A percentile compares a stretch with the other conserved stretches of the same genome.
phyloP scores from a whole-genome alignment of 2,797 vertebrate species.

The Sebastes elongatus region DNA sequence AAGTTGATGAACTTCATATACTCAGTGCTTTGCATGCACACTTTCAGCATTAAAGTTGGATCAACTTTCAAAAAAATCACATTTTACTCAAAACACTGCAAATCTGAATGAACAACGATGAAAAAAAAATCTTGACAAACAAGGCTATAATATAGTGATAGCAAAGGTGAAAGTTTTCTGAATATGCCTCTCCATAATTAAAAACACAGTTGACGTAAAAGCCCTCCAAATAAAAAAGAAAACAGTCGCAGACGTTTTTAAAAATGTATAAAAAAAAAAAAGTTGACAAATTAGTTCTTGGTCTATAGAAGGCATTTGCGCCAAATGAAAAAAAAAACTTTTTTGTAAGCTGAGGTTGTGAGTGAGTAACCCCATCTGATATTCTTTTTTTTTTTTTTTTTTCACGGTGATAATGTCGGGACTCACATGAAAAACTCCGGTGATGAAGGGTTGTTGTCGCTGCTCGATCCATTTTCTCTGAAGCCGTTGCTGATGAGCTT shows the following conservation, averaged over 20 bases:
- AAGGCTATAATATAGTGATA: constrained; percentile 68
- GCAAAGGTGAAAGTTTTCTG: constrained; percentile 83
- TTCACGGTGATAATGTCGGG: constrained; percentile 74
- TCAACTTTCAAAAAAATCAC: constrained; percentile 86
- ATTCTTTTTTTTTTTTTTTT: constrained; percentile 49
- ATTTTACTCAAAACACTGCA: constrained; percentile 82
- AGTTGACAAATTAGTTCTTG: constrained; percentile 81
- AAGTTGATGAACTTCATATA: constrained; percentile 84
- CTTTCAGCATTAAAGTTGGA: constrained; percentile 85
- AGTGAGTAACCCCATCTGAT: constrained; percentile 73
- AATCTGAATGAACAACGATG: constrained; percentile 83
- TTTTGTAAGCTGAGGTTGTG: constrained; percentile 53
- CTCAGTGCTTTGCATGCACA: constrained; percentile 84
- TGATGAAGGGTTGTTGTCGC: constrained; percentile 98
- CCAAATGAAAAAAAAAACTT: constrained; percentile 78
- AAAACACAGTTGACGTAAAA: constrained; percentile 64
- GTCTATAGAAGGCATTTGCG: constrained; percentile 75
- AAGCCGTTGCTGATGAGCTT: constrained; percentile 97
- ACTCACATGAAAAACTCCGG: constrained; percentile 99
- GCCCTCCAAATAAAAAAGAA: constrained; percentile 44
- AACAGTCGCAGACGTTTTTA: constrained; percentile 63
- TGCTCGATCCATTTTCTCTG: constrained; percentile 97
- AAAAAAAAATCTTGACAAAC: constrained; percentile 79
- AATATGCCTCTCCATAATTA: constrained; percentile 80
- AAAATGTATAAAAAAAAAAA: constrained; percentile 61